Evolutionary conservation across 2,888 invertebrate genomes (phyloP), one percentile per base, ranked within the genome.

Genomic region (Agriopis aurantiaria): DNA sequence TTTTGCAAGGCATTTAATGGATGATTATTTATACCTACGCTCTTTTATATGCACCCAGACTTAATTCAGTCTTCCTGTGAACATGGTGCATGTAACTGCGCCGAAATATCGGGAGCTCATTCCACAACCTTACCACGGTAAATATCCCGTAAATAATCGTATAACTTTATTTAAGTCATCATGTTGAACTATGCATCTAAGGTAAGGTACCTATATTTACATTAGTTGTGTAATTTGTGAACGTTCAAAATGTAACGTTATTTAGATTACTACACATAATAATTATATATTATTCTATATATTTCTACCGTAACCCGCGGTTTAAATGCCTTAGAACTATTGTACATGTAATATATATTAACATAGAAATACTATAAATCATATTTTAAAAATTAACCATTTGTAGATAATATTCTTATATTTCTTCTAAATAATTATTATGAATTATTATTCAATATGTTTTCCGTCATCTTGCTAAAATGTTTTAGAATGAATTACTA

Each of bases 311-410:
- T 74, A 78, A 73, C 78, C 70, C 71, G 82, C 79, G 84, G 79
- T 65, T 80, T 84, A 86, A 88, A 82, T 89, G 91, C 91, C 91
- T 91, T 91, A 90, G 89, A 86, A 78, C 76, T 83, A 82, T 80
- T 79, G 40, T 68, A 60, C 60, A 57, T 53, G 10, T 68, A 53
- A 68, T 58, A 59, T 65, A 59, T 65, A 33, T 55, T 71, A 58
- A 74, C 65, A 76, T 76, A 78, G 67, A 72, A 71, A 70, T 53
- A 70, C 56, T 68, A 72, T 64, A 61, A 63, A 52, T 23, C 11
- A 51, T 65, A 65, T 58, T 62, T 74, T 71, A 72, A 49, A 45
- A 66, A 64, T 51, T 68, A 62, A 68, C 40, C 53, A 68, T 5
- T 65, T 65, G 48, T 70, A 64, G 53, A 43, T 43, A 43, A 71